These are phyloP conservation scores for Anser brachyrhynchus DNA, from an alignment of 2,113 vertebrate species.

Conservation along the genomic window DNA sequence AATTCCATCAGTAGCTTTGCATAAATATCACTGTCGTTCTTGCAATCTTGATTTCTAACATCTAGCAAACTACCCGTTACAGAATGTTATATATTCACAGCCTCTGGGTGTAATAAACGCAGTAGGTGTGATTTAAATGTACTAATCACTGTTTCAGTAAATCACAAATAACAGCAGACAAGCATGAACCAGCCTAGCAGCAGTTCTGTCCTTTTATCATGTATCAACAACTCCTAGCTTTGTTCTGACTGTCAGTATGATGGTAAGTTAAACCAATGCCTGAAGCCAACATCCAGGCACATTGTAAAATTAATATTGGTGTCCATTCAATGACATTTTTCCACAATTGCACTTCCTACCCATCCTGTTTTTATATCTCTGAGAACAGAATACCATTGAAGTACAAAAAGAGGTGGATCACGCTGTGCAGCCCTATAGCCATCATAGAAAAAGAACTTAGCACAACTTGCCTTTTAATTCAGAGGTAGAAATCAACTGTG, in stretches of 20 bases:
- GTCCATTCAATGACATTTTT: neutral
- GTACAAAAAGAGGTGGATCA: accelerated
- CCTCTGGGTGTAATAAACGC: neutral
- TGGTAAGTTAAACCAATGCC: neutral
- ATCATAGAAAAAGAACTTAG: neutral
- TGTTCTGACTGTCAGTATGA: neutral
- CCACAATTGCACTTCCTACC: neutral
- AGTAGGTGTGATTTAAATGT: neutral
- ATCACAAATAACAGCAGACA: neutral
- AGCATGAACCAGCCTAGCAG: neutral
- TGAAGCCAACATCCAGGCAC: neutral
- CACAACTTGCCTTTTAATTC: neutral
- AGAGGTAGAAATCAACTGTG: neutral
- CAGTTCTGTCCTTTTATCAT: neutral
- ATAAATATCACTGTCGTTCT: neutral
- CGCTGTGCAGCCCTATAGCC: neutral
- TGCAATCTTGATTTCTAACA: neutral
- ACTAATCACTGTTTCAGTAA: neutral
- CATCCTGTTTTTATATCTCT: neutral
- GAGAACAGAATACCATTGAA: neutral
- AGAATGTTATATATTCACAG: neutral
- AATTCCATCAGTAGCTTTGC: neutral
- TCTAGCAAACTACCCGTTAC: neutral
- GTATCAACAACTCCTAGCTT: neutral
- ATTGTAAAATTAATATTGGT: neutral